Evolutionary conservation across 37 sponge, comb jelly and placozoan species (phyloP), one percentile per base, ranked within the genome.

Genomic region (Corticium candelabrum): DNA sequence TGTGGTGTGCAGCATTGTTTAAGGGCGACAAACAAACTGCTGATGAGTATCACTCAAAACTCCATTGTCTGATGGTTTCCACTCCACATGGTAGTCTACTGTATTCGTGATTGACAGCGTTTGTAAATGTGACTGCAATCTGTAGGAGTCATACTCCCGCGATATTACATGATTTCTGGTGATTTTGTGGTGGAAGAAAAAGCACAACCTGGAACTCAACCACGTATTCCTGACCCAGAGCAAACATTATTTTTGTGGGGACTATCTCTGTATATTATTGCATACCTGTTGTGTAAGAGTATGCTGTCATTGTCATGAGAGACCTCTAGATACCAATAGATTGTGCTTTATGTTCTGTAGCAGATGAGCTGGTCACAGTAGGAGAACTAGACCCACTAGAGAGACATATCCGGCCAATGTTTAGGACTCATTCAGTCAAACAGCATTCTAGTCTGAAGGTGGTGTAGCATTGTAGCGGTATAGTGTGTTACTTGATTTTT

Each of bases 331-430:
- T 21, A 21, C 21, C 62, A 50, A 50, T 50, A 27, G 5, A 40
- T 38, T 40, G 40, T 74, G 3, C 33, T 76, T 1, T 75, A 3
- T 1, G 35, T 2, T 27, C 69, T 21, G 3, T 34, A 92, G 93
- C 75, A 33, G 82, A 92, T 35, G 41, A 71, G 0, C 83, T 92
- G 36, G 38, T 92, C 4, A 56, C 84, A 40, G 68, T 82, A 0
- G 73, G 31, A 56, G 93, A 89, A 35, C 41, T 89, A 40, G 93
- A 92, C 68, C 89, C 89, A 15, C 78, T 89, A 41, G 90, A 84
- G 2, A 85, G 89, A 5, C 89, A 81, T 21, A 50, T 50, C 11
- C 21, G 15, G 62, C 62, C 74, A 15, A 15, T 36, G 21, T 72
- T 72, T 72, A 29, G 62, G 21, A 36, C 74, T 15, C 21, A 72